phyloP scores from a whole-genome alignment of 1,140 invertebrate genomes.

The Drusus annulatus region DNA sequence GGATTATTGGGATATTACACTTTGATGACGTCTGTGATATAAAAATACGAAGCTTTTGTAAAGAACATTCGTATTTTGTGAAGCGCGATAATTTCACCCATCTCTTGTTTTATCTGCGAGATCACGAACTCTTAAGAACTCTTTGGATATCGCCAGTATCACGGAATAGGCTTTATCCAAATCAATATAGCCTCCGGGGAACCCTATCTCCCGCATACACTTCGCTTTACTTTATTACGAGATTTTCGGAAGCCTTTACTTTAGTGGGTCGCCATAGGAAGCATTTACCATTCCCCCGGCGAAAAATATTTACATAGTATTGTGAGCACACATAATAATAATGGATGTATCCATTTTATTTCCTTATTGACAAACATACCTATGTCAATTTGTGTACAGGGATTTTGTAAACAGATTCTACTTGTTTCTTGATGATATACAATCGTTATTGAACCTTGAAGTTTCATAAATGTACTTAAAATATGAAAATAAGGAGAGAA shows the following conservation, averaged over 20 bases:
- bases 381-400: too few relatives aligned
- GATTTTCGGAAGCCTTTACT: slow-evolving; percentile 34
- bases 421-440: too few relatives aligned
- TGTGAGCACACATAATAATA: too few relatives aligned
- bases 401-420: too few relatives aligned
- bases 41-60: too few relatives aligned
- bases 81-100: slow-evolving; percentile 21
- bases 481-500: too few relatives aligned
- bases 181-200: slow-evolving; percentile 41
- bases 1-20: too few relatives aligned
- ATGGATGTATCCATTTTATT: too few relatives aligned
- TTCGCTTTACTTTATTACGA: slow-evolving; percentile 32
- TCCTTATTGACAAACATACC: too few relatives aligned
- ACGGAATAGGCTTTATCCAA: slow-evolving; percentile 37
- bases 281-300: neutral
- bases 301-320: neutral
- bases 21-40: too few relatives aligned
- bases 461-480: too few relatives aligned
- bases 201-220: slow-evolving; percentile 23
- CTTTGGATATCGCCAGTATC: slow-evolving; percentile 23
- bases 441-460: too few relatives aligned
- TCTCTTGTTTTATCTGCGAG: slow-evolving; percentile 43
- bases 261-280: slow-evolving; percentile 3
- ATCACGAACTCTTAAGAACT: slow-evolving; percentile 39
- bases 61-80: neutral